Conservation (phyloP, 1,140 invertebrate genomes). For the Brachionus asplanchnoidis region DNA sequence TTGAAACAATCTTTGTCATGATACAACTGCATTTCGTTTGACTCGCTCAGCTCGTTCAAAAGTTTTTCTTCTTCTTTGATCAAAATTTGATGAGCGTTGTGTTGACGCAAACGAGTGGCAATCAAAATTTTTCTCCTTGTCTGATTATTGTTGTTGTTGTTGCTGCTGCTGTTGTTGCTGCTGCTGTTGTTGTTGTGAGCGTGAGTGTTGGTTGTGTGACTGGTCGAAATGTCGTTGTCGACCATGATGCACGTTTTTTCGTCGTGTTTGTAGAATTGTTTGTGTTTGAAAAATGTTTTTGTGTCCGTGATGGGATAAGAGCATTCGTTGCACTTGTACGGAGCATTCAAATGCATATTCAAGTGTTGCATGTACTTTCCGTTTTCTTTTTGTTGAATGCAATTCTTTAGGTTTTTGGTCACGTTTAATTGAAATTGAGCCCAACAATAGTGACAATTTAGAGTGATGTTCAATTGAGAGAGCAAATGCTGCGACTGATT, state of each 20-base stretch:
- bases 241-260: slow-evolving; percentile 40
- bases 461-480: slow-evolving; percentile 28
- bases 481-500: slow-evolving; percentile 23
- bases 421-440: slow-evolving; percentile 40
- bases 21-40: slow-evolving; percentile 38
- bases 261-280: slow-evolving; percentile 40
- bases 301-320: slow-evolving; percentile 38
- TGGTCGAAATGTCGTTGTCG: slow-evolving; percentile 2
- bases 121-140: slow-evolving; percentile 20
- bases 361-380: slow-evolving; percentile 39
- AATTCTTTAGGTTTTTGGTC: not conserved
- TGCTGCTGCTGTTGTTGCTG: not conserved
- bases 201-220: not conserved
- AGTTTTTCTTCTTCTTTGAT: slow-evolving; percentile 32
- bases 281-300: slow-evolving; percentile 39
- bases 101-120: slow-evolving; percentile 34
- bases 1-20: slow-evolving; percentile 25
- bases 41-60: not conserved
- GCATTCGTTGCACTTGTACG: slow-evolving; percentile 41
- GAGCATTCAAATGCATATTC: slow-evolving; percentile 17
- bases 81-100: not conserved
- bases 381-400: slow-evolving; percentile 39
- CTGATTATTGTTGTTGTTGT: not conserved
- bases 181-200: not conserved
- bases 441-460: slow-evolving; percentile 41